These are phyloP conservation scores for Polymixis flavicincta DNA, from an alignment of 2,888 invertebrate species.

Conservation along the genomic window DNA sequence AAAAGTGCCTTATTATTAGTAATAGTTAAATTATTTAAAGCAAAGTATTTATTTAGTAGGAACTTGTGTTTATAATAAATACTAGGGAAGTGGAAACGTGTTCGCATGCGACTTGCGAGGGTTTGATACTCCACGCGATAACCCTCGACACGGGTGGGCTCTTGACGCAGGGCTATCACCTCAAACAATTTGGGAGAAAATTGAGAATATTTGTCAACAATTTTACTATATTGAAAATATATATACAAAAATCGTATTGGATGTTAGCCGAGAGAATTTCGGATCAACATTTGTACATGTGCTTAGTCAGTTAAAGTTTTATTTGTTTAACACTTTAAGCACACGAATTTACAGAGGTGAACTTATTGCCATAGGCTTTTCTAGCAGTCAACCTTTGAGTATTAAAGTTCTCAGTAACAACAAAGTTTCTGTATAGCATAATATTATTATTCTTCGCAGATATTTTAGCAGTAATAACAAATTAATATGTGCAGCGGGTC, in stretches of 20 bases:
- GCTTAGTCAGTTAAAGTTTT: neutral
- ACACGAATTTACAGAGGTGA: too few relatives aligned
- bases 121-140: constrained; percentile 75
- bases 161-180: constrained; percentile 74
- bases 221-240: neutral
- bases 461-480: neutral
- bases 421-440: neutral
- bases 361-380: too few relatives aligned
- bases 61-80: constrained; percentile 64
- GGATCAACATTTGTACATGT: too few relatives aligned
- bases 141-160: constrained; percentile 77
- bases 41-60: constrained; percentile 51
- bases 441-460: neutral
- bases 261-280: neutral
- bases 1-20: constrained; percentile 4
- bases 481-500: neutral
- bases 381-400: too few relatives aligned
- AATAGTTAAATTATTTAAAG: constrained; percentile 37
- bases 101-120: constrained; percentile 73
- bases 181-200: neutral
- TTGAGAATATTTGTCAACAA: too few relatives aligned
- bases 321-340: too few relatives aligned
- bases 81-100: constrained; percentile 58
- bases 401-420: neutral
- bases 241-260: neutral